Evolutionary conservation across 2,797 vertebrate species (phyloP).

Genomic region (Phataginus tricuspis): DNA sequence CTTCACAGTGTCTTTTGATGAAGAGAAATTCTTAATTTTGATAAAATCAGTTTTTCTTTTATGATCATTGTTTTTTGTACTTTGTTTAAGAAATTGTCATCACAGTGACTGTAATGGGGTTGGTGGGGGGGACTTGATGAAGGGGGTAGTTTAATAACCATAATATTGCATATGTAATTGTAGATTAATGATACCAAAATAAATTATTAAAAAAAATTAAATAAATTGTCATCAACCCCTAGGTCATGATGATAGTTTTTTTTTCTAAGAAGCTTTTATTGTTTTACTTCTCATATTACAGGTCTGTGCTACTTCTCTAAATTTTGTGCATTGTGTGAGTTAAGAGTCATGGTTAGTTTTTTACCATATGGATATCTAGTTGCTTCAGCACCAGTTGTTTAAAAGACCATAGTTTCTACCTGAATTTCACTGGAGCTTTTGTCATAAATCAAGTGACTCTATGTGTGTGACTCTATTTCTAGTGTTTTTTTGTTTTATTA

Average conservation of each 20-base stretch:
- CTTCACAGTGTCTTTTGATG: constrained; percentile 30
- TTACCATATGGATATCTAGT: neutral
- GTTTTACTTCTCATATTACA: constrained; percentile 2
- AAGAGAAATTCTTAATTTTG: constrained; percentile 19
- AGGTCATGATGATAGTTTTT: neutral
- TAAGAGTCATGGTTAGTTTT: constrained; percentile 9
- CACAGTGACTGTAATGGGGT: neutral
- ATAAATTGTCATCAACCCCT: neutral
- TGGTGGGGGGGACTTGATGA: too few relatives aligned
- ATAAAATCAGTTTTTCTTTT: neutral
- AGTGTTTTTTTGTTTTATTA: neutral
- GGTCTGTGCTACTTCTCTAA: neutral
- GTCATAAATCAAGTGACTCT: neutral
- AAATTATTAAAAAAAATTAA: neutral
- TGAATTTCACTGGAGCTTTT: neutral
- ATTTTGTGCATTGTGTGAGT: constrained; percentile 27
- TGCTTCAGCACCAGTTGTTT: neutral
- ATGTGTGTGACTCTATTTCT: neutral
- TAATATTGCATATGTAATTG: too few relatives aligned
- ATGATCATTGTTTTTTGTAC: neutral
- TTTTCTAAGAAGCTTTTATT: constrained; percentile 11
- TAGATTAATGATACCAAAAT: too few relatives aligned
- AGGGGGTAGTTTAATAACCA: too few relatives aligned
- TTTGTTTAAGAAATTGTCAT: constrained; percentile 8
- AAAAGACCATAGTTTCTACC: neutral